Percentiles rank a stretch among this genome's conserved stretches.
phyloP scores from a whole-genome alignment of 1,140 invertebrate genomes.

The Megalonaias nervosa region DNA sequence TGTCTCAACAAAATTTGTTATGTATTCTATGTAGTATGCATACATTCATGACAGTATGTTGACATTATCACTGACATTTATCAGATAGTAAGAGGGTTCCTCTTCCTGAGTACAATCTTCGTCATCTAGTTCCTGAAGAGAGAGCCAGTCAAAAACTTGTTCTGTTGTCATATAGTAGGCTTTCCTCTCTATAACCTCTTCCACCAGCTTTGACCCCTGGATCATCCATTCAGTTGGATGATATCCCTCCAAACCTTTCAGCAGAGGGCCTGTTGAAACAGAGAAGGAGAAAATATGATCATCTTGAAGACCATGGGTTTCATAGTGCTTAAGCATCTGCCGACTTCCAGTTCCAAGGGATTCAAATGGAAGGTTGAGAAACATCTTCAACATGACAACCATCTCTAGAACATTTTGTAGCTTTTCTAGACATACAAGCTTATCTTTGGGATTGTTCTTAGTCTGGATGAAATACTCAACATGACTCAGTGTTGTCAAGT shows the following conservation, averaged over 20 bases:
- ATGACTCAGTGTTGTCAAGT: conserved; percentile 38
- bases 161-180: conserved; percentile 36
- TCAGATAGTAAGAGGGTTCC: conserved; percentile 27
- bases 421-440: conserved; percentile 42
- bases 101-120: conserved; percentile 1
- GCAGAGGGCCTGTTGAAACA: conserved; percentile 42
- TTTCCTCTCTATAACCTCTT: conserved; percentile 30
- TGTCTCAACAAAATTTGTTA: too few species aligned
- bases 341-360: conserved; percentile 38
- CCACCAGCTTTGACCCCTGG: conserved; percentile 24
- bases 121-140: not conserved
- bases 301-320: conserved; percentile 31
- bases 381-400: conserved; percentile 52
- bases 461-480: conserved; percentile 39
- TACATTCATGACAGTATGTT: conserved; percentile 13
- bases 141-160: conserved; percentile 44
- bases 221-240: conserved; percentile 47
- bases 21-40: too few species aligned
- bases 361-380: conserved; percentile 41
- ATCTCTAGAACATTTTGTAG: conserved; percentile 55
- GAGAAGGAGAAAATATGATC: conserved; percentile 49
- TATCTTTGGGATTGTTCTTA: conserved; percentile 34
- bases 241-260: conserved; percentile 36
- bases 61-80: conserved; percentile 21
- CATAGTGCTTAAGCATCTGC: conserved; percentile 51